Base-by-base conservation (phyloP, 2,113 vertebrate species). In the Epinephelus lanceolatus region DNA sequence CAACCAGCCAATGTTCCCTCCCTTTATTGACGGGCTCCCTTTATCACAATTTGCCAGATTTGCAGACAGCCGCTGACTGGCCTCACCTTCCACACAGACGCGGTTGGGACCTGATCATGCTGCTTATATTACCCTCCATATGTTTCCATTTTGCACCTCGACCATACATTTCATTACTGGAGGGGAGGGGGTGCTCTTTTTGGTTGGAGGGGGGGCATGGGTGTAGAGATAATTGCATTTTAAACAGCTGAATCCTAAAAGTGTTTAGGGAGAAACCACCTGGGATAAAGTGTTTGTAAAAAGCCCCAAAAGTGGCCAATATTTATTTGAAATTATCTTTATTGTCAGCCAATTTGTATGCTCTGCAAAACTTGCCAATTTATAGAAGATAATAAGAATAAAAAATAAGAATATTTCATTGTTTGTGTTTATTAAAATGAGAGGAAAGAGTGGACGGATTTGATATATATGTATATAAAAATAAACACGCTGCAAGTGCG, bases 21-120 rank as follows among this genome's bases (percentile, higher is more conserved):
- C 93, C 84, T 81, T 90, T 92, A 89, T 89, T 89, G 83, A 93
- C 92, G 91, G 88, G 88, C 92, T 93, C 89, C 76, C 80, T 91
- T 96, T 95, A 96, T 95, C 95, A 88, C 83, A 93, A 71, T 88
- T 88, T 95, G 79, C 84, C 95, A 96, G 91, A 67, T 94, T 89
- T 94, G 76, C 94, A 90, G 88, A 83, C 76, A 87, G 27, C 74
- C 67, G 60, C 81, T 59, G 85, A 91, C 89, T 95, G 89, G 86
- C 84, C 87, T 91, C 87, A 74, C 81, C 84, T 78, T 91, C 53
- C 18, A 75, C 57, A 90, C 62, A 59, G 66, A 73, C 62, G 78
- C 71, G 80, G 84, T 73, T 78, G 85, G 42, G 87, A 83, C 68
- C 78, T 59, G 65, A 85, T 74, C 81, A 78, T 78, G 73, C 80